A percentile compares a stretch with the other conserved stretches of the same genome.
These are phyloP conservation scores for Chelonus formosanus DNA, from an alignment of 2,888 invertebrate genomes.

Conservation along the genomic window DNA sequence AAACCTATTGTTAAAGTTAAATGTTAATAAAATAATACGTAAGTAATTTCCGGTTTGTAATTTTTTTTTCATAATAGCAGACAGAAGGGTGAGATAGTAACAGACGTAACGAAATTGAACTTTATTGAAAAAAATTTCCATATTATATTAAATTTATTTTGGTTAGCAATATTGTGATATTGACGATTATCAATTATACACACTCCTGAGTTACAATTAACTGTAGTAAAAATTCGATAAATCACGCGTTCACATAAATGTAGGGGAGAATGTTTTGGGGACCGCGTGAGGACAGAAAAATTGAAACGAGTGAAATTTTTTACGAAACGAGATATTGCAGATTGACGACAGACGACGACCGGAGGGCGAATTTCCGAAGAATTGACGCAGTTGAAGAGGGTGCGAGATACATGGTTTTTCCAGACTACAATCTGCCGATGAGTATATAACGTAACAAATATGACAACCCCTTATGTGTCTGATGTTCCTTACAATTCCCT, in stretches of 20 bases:
- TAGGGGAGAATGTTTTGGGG: conserved; percentile 12
- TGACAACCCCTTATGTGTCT: conserved; percentile 18
- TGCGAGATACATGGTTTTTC: conserved; percentile 43
- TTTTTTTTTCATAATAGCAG: no score
- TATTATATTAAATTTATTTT: no score
- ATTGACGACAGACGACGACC: conserved; percentile 34
- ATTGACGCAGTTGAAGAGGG: conserved; percentile 22
- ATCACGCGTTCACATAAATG: neutral
- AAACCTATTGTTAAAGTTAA: no score
- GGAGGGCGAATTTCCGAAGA: conserved; percentile 30
- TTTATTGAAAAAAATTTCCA: no score
- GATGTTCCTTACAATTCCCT: conserved; percentile 13
- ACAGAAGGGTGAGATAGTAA: no score
- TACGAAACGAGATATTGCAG: conserved; percentile 30
- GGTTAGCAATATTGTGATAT: neutral
- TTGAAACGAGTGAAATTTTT: conserved; percentile 24
- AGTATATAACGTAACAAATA: conserved; percentile 27
- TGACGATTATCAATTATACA: neutral
- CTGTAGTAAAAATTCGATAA: conserved; percentile 7
- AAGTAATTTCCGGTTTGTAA: no score
- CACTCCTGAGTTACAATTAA: neutral
- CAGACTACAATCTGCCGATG: conserved; percentile 28
- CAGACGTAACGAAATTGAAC: no score
- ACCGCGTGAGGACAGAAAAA: conserved; percentile 18
- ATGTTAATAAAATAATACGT: no score